Evolutionary conservation across 2,113 vertebrate species (phyloP).

Genomic region (Aplodontia rufa): DNA sequence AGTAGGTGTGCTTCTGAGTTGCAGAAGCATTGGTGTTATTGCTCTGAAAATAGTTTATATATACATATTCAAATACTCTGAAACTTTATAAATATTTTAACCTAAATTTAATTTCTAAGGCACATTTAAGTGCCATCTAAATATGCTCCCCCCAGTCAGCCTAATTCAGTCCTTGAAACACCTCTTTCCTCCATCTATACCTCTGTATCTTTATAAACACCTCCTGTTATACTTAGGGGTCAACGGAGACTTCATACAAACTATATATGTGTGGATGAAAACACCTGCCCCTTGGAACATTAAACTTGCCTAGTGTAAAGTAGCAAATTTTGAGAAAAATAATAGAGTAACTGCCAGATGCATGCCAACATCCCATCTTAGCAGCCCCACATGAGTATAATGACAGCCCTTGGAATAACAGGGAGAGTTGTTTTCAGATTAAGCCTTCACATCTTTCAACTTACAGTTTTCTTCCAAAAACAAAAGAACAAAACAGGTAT

Average conservation of each 20-base stretch:
- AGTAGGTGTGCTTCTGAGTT: background rate
- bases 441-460: background rate
- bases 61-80: background rate
- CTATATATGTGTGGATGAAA: background rate
- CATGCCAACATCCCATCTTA: background rate
- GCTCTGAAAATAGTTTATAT: conserved; percentile 2
- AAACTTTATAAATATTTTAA: conserved; percentile 39
- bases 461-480: background rate
- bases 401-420: background rate
- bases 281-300: background rate
- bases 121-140: background rate
- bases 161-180: background rate
- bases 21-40: background rate
- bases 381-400: background rate
- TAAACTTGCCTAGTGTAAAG: background rate
- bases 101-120: conserved; percentile 19
- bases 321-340: background rate
- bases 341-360: background rate
- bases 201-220: background rate
- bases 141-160: background rate
- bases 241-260: background rate
- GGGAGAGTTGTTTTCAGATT: background rate
- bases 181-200: background rate
- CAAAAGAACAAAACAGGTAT: background rate
- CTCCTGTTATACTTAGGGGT: background rate